These are phyloP conservation scores for Pseudotriccus pelzelni DNA, from an alignment of 2,797 vertebrate genomes.

Conservation along the genomic window DNA sequence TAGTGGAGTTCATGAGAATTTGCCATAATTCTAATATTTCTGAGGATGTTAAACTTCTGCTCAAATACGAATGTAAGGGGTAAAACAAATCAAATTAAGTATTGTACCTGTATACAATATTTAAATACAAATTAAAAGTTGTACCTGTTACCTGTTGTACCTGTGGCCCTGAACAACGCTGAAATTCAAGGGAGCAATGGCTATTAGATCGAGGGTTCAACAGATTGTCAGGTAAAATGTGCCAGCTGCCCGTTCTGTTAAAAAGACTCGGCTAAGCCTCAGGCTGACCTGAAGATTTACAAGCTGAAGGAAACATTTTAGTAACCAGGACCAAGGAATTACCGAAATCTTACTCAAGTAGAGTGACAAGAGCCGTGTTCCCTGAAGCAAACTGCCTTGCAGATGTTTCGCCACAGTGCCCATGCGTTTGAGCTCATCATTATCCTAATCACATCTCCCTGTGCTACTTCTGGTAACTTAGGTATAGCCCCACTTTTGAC, in stretches of 20 bases:
- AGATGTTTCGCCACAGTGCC: not conserved
- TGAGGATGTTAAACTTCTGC: not conserved
- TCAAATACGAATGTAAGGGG: not conserved
- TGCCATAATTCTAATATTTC: not conserved
- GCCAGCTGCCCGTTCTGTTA: not conserved
- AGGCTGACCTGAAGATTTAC: slow-evolving; percentile 6
- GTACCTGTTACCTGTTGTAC: not conserved
- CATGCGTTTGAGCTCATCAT: not conserved
- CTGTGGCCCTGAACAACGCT: not conserved
- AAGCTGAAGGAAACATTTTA: slow-evolving; percentile 3
- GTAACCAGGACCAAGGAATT: slow-evolving; percentile 31
- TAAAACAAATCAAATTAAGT: not conserved
- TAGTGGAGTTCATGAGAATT: not conserved
- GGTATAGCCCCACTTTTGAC: not conserved
- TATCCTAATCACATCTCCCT: not conserved
- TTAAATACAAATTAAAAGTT: not conserved
- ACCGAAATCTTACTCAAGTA: not conserved
- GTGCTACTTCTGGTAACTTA: not conserved
- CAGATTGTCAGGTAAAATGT: not conserved
- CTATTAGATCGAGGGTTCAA: not conserved
- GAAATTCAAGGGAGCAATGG: not conserved
- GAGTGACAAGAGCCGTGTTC: not conserved
- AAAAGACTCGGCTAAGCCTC: not conserved
- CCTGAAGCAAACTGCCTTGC: not conserved
- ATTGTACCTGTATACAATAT: not conserved